Percentiles rank a stretch among this genome's conserved stretches.
phyloP scores from a whole-genome alignment of 2,888 invertebrate species.

The Eristalis intricaria region DNA sequence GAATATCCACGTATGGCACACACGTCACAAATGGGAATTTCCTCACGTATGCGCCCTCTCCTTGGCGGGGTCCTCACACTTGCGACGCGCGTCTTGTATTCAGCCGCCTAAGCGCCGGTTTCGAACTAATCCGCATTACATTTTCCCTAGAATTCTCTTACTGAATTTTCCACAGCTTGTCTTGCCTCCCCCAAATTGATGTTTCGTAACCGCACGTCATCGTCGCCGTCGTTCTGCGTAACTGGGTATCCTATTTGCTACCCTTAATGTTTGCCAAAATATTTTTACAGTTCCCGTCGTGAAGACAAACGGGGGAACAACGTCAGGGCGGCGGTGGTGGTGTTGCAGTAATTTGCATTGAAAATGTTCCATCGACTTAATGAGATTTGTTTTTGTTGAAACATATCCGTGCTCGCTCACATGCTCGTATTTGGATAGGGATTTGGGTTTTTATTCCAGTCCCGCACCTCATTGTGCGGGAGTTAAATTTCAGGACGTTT shows the following conservation, averaged over 20 bases:
- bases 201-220: neutral
- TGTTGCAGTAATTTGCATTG: slow-evolving; percentile 38
- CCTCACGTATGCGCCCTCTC: slow-evolving; percentile 26
- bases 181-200: neutral
- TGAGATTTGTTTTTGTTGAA: slow-evolving; percentile 55
- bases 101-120: slow-evolving; percentile 34
- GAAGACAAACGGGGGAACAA: neutral
- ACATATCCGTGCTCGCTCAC: no score
- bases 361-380: slow-evolving; percentile 59
- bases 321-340: neutral
- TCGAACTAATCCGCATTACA: slow-evolving; percentile 30
- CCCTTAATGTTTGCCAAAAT: slow-evolving; percentile 57
- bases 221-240: neutral
- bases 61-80: slow-evolving; percentile 6
- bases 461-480: slow-evolving; percentile 24
- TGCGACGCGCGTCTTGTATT: neutral
- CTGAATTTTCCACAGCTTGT: slow-evolving; percentile 28
- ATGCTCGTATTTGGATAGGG: slow-evolving; percentile 2
- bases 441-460: slow-evolving; percentile 31
- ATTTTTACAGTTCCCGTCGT: slow-evolving; percentile 26
- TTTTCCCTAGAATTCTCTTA: slow-evolving; percentile 9
- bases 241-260: slow-evolving; percentile 4
- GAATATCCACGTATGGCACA: slow-evolving; percentile 40
- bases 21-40: slow-evolving; percentile 44
- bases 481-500: slow-evolving; percentile 49